phyloP scores from a whole-genome alignment of 1,140 invertebrate species.

The Rhizoglyphus robini region DNA sequence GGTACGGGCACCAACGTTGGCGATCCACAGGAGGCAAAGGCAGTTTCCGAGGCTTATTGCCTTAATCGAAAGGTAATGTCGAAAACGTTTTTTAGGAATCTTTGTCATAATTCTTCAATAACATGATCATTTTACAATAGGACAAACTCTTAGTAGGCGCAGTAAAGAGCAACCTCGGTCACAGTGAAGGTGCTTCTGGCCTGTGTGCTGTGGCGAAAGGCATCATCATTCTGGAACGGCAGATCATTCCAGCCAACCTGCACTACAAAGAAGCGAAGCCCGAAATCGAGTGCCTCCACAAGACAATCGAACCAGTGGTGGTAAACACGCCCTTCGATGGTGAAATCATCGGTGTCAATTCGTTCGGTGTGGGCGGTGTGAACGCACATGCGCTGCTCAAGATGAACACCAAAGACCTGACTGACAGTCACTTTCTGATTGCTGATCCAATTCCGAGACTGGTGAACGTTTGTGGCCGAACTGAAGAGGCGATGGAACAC shows the following conservation, averaged over 20 bases:
- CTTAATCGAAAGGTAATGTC: conserved; percentile 16
- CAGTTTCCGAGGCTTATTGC: conserved; percentile 47
- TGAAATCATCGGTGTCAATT: conserved; percentile 77
- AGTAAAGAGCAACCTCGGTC: conserved; percentile 83
- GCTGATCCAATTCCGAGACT: conserved; percentile 28
- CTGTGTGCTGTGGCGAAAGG: conserved; percentile 39
- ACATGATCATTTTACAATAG: neutral
- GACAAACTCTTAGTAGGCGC: conserved; percentile 67
- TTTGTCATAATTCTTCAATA: neutral
- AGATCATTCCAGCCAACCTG: conserved; percentile 40
- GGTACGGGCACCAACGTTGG: conserved; percentile 54
- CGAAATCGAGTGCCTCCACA: conserved; percentile 49
- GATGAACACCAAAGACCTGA: conserved; percentile 34
- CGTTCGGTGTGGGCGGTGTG: conserved; percentile 92
- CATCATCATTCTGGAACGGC: conserved; percentile 38
- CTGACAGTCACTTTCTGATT: neutral
- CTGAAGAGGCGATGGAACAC: conserved; percentile 35
- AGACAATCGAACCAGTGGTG: conserved; percentile 52
- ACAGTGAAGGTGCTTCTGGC: conserved; percentile 77
- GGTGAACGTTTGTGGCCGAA: conserved; percentile 35
- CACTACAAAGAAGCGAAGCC: conserved; percentile 42
- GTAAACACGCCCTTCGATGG: conserved; percentile 48
- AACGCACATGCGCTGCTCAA: conserved; percentile 79
- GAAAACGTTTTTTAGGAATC: conserved; percentile 15
- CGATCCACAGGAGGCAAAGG: conserved; percentile 67